Evolutionary conservation across 2,113 vertebrate genomes (phyloP).

Genomic region (Sinocyclocheilus grahami): DNA sequence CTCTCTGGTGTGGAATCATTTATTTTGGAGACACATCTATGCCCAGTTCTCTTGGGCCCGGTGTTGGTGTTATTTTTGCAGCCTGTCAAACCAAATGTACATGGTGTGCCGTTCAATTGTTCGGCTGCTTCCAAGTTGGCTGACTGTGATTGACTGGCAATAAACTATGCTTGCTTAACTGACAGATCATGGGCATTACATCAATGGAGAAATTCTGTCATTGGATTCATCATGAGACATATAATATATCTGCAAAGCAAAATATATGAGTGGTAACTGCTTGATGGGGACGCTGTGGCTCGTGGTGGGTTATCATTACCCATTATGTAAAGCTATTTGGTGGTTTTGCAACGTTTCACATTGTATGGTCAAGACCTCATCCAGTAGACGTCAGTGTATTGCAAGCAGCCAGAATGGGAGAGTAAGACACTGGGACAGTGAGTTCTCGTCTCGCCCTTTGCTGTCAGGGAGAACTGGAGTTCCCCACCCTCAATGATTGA

Average conservation of each 20-base stretch:
- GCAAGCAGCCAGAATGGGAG: conserved; percentile 23
- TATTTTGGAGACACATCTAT: conserved; percentile 52
- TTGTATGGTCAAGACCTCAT: conserved; percentile 31
- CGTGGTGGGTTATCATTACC: conserved; percentile 49
- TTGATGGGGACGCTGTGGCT: conserved; percentile 35
- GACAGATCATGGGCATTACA: conserved; percentile 56
- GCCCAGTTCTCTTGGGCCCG: conserved; percentile 37
- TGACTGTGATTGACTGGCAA: conserved; percentile 49
- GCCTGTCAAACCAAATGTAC: conserved; percentile 51
- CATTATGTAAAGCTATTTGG: conserved; percentile 49
- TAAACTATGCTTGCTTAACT: conserved; percentile 59
- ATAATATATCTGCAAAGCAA: conserved; percentile 44
- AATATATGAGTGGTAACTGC: conserved; percentile 39
- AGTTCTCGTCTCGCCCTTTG: conserved; percentile 11
- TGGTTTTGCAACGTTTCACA: conserved; percentile 45
- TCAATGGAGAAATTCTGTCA: conserved; percentile 61
- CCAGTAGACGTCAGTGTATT: conserved; percentile 33
- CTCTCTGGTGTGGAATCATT: conserved; percentile 54
- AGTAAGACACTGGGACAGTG: conserved; percentile 5
- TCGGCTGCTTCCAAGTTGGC: conserved; percentile 52
- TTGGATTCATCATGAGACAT: conserved; percentile 55
- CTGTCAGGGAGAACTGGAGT: conserved; percentile 2
- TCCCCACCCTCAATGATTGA: not conserved
- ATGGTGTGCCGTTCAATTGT: conserved; percentile 44
- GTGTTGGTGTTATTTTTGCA: conserved; percentile 55